Conservation (phyloP, 2,113 vertebrate species). For the Gobiocypris rarus region DNA sequence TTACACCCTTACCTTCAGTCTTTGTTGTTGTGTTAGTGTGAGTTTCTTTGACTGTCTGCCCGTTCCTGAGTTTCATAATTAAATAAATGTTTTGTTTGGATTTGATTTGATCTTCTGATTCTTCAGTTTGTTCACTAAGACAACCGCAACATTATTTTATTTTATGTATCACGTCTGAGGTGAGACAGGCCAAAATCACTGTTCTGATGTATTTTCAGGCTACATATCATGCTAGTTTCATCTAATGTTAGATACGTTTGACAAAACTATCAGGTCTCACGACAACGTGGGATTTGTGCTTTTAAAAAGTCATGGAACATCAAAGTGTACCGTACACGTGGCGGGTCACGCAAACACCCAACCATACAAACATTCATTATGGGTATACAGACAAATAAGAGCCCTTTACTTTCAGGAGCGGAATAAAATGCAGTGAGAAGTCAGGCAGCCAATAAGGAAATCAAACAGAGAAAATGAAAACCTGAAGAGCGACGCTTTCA, state of each 20-base stretch:
- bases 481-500: constrained; percentile 68
- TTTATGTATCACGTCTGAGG: no score
- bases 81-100: no score
- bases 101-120: no score
- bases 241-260: neutral
- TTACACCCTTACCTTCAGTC: no score
- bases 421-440: constrained; percentile 27
- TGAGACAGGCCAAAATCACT: no score
- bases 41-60: no score
- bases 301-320: neutral
- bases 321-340: neutral
- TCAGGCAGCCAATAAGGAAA: constrained; percentile 72
- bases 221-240: neutral
- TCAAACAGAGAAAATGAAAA: constrained; percentile 77
- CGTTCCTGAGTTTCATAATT: no score
- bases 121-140: no score
- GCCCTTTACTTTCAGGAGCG: constrained; percentile 57
- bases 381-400: constrained; percentile 35
- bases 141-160: no score
- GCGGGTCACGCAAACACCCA: constrained; percentile 52
- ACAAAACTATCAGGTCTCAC: neutral
- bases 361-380: constrained; percentile 53
- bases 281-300: neutral
- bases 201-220: no score
- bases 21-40: no score